Evolutionary conservation across 1,140 invertebrate genomes (phyloP).

Genomic region (Aleiodes sp.): DNA sequence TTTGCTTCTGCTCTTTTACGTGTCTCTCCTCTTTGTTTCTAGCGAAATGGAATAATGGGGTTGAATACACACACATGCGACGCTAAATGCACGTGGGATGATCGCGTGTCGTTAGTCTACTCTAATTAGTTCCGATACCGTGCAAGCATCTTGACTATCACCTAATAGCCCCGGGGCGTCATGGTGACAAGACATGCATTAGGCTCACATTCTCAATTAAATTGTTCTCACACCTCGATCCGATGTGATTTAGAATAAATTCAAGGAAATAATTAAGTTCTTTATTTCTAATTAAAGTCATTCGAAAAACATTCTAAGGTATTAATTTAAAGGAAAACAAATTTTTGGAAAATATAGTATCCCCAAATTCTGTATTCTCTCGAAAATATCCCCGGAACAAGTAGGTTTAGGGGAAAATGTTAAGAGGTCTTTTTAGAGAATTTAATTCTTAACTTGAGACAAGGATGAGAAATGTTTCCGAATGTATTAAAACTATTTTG

Average conservation of each 20-base stretch:
- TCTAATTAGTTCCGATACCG: slow-evolving; percentile 50
- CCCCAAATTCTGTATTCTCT: too few relatives aligned
- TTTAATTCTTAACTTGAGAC: too few relatives aligned
- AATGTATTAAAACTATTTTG: background rate
- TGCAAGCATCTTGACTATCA: slow-evolving; percentile 30
- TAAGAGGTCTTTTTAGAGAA: too few relatives aligned
- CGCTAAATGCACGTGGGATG: background rate
- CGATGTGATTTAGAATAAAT: background rate
- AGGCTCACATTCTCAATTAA: slow-evolving; percentile 13
- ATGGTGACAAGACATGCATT: slow-evolving; percentile 27
- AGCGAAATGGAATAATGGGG: background rate
- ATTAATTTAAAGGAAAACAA: too few relatives aligned
- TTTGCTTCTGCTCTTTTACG: background rate
- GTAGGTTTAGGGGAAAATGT: too few relatives aligned
- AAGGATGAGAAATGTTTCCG: too few relatives aligned
- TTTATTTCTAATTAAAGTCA: too few relatives aligned
- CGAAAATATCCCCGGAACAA: too few relatives aligned
- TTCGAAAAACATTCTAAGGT: too few relatives aligned
- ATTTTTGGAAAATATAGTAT: too few relatives aligned
- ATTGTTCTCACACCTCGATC: background rate
- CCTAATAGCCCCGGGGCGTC: slow-evolving; percentile 22
- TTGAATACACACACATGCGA: slow-evolving; percentile 3
- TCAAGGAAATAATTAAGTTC: background rate
- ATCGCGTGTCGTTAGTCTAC: slow-evolving; percentile 53
- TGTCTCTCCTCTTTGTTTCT: background rate